phyloP scores from a whole-genome alignment of 2,888 invertebrate species.

The Gari tellinella region DNA sequence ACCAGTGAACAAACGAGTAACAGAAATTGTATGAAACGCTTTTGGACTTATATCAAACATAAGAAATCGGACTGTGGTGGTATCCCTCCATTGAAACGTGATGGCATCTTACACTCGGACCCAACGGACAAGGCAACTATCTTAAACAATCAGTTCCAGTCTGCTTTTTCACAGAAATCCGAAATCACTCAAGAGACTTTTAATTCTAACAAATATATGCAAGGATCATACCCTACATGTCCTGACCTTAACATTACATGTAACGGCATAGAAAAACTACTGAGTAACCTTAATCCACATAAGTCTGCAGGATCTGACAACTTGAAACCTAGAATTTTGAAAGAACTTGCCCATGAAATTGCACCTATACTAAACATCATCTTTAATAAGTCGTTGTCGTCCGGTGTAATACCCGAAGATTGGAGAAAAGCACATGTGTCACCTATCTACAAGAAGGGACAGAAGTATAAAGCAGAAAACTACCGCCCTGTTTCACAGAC shows the following conservation, averaged over 20 bases:
- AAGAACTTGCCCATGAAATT: constrained; percentile 1
- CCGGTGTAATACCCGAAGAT: constrained; percentile 2
- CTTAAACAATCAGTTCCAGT: constrained; percentile 18
- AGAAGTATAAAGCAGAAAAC: constrained; percentile 1
- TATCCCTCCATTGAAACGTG: constrained; percentile 1
- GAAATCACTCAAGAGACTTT: not conserved
- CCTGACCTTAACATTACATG: too few species aligned
- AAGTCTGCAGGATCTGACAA: constrained; percentile 11
- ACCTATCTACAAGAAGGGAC: constrained; percentile 15
- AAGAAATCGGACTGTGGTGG: constrained; percentile 11
- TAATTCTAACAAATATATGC: too few species aligned
- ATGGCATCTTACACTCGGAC: constrained; percentile 10
- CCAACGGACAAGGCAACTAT: constrained; percentile 12
- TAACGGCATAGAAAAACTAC: too few species aligned
- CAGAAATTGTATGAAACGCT: not conserved
- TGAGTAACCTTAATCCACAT: not conserved
- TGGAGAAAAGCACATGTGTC: constrained; percentile 11
- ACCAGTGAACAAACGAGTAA: not conserved
- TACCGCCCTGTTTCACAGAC: constrained; percentile 18
- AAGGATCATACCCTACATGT: too few species aligned
- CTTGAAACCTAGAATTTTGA: not conserved
- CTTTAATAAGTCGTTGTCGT: constrained; percentile 3
- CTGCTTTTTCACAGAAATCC: constrained; percentile 9
- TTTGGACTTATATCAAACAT: constrained; percentile 23
- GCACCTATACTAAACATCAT: constrained; percentile 10